Evolutionary conservation across 1,140 invertebrate genomes (phyloP).

Genomic region (Scaptodrosophila lebanonensis): DNA sequence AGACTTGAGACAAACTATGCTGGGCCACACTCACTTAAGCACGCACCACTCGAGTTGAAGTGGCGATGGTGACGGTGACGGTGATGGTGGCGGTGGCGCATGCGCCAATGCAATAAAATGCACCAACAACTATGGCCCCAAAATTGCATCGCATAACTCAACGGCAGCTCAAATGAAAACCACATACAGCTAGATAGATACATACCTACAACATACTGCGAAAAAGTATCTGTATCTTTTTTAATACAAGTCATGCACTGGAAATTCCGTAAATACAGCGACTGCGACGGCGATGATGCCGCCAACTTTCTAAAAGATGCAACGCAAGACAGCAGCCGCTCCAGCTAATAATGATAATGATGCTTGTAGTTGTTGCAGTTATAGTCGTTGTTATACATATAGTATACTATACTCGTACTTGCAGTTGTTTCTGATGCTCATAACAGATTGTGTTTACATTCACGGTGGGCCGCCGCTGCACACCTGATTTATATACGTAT

Average conservation of each 20-base stretch:
- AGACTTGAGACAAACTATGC: too few species aligned
- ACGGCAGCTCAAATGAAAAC: slow-evolving; percentile 62
- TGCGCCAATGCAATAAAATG: slow-evolving; percentile 49
- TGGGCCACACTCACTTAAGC: slow-evolving; percentile 7
- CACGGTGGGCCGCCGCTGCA: not conserved
- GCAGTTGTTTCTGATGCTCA: not conserved
- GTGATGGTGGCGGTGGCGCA: too few species aligned
- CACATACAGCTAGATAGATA: slow-evolving; percentile 16
- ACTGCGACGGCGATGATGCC: slow-evolving; percentile 42
- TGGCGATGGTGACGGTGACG: too few species aligned
- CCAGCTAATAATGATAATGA: slow-evolving; percentile 56
- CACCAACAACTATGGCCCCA: too few species aligned
- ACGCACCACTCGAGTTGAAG: slow-evolving; percentile 56
- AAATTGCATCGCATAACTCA: slow-evolving; percentile 70
- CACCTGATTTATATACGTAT: too few species aligned
- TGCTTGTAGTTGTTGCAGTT: slow-evolving; percentile 33
- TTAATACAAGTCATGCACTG: slow-evolving; percentile 54
- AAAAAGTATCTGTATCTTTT: slow-evolving; percentile 71
- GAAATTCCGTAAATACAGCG: slow-evolving; percentile 59
- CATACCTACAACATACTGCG: slow-evolving; percentile 36
- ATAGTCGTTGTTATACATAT: too few species aligned
- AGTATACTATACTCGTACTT: too few species aligned
- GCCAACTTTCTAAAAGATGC: slow-evolving; percentile 71
- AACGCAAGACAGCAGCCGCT: slow-evolving; percentile 6
- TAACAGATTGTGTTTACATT: not conserved